These are phyloP conservation scores for Acleris sparsana DNA, from an alignment of 2,888 invertebrate genomes.

Conservation along the genomic window DNA sequence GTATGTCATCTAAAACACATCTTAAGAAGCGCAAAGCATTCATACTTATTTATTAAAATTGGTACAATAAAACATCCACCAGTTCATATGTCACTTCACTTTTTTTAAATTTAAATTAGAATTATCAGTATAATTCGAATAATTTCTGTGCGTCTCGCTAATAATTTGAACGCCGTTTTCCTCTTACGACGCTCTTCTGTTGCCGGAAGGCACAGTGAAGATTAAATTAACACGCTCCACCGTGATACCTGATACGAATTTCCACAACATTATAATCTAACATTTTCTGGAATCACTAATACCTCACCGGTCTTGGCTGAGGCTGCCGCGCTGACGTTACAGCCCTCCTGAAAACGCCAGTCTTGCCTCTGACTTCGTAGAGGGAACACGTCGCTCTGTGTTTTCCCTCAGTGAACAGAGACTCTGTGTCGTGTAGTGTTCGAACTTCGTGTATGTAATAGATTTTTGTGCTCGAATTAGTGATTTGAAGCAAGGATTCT, in stretches of 20 bases:
- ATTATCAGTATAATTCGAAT: no score
- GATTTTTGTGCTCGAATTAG: slow-evolving; percentile 27
- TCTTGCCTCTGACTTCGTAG: slow-evolving; percentile 38
- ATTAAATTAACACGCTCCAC: no score
- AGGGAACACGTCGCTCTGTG: slow-evolving; percentile 41
- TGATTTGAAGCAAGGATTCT: slow-evolving; percentile 29
- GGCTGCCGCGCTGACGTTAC: slow-evolving; percentile 13
- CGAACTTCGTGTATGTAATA: slow-evolving; percentile 26
- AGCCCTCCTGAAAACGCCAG: slow-evolving; percentile 39
- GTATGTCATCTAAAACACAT: no score
- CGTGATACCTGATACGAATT: not conserved
- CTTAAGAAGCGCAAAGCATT: no score
- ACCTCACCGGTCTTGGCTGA: slow-evolving; percentile 20
- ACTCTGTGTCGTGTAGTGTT: slow-evolving; percentile 41
- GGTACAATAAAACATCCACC: no score
- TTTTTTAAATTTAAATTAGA: no score
- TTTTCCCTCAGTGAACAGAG: slow-evolving; percentile 31
- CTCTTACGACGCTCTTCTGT: no score
- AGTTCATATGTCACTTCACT: no score
- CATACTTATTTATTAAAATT: no score
- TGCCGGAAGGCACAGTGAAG: no score
- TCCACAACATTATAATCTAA: slow-evolving; percentile 8
- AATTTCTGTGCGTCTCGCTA: no score
- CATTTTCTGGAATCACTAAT: slow-evolving; percentile 33
- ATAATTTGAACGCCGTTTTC: no score